phyloP scores from a whole-genome alignment of 2,113 vertebrate species.

The Grantiella picta region DNA sequence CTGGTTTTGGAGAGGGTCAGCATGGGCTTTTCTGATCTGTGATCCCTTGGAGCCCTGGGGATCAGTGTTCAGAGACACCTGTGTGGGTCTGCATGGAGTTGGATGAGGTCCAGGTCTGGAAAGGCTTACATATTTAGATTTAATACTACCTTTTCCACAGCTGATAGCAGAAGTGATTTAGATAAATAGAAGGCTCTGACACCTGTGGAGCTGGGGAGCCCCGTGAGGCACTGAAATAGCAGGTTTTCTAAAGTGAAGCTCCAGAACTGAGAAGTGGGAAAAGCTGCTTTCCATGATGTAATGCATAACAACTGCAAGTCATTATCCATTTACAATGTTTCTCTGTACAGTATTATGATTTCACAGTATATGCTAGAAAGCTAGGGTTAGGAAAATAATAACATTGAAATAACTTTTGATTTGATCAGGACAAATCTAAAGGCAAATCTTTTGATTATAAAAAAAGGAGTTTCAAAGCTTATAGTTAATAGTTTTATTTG shows the following conservation, averaged over 20 bases:
- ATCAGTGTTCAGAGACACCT: neutral
- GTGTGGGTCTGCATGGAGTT: neutral
- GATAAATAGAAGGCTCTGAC: slow-evolving; percentile 13
- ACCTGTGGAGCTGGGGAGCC: neutral
- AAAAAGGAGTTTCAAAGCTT: neutral
- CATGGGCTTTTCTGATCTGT: neutral
- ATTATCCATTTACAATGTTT: slow-evolving; percentile 5
- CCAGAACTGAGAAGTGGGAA: neutral
- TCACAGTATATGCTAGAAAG: neutral
- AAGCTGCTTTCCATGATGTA: neutral
- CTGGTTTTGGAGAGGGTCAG: neutral
- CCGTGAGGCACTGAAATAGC: neutral
- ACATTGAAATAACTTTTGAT: slow-evolving; percentile 13
- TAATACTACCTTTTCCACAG: slow-evolving; percentile 23
- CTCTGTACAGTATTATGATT: neutral
- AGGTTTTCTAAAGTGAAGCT: slow-evolving; percentile 11
- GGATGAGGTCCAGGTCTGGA: slow-evolving; percentile 5
- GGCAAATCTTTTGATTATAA: neutral
- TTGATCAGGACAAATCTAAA: neutral
- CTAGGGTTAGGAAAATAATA: slow-evolving; percentile 35
- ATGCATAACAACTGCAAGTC: neutral
- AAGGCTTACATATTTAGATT: slow-evolving; percentile 13
- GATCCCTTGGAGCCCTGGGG: neutral
- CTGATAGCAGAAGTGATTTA: slow-evolving; percentile 39
- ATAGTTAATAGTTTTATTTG: neutral